Evolutionary conservation across 2,113 vertebrate genomes (phyloP), one percentile per base, ranked within the genome.

Genomic region (Hippocampus guttulatus): DNA sequence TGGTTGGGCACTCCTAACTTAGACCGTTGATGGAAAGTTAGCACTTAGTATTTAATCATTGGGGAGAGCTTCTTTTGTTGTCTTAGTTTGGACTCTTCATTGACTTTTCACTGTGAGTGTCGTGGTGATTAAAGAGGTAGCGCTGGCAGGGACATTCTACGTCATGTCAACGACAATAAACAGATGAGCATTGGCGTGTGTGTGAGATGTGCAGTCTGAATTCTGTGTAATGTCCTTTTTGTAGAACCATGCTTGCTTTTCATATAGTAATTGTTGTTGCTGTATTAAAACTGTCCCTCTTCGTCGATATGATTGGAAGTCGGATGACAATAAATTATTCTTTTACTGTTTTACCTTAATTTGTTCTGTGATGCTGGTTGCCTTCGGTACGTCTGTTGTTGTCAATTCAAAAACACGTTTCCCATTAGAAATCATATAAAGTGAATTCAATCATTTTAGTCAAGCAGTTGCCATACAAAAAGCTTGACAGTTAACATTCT

Each of bases 141-240:
- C 66, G 69, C 70, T 81, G 82, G 84, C 78, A 74, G 71, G 67
- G 71, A 54, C 63, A 38, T 79, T 75, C 61, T 77, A 62, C n/a
- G 74, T 83, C 76, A 67, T 76, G 76, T 86, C 70, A 25, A 77
- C 67, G 66, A 79, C 33, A 78, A 82, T 78, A 81, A 75, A 87
- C 78, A 70, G 43, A 78, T 82, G 82, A 88, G 85, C 81, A 69
- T 55, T 54, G 57, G 33, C 40, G 47, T 18, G 47, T 74, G 75
- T 76, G 38, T 81, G 70, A 84, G 75, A 65, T 90, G 77, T 87
- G 69, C 72, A 72, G 68, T 75, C 73, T 84, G 78, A 81, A 69
- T 79, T 82, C 71, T 82, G 51, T 71, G 47, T 41, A 62, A 81
- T 60, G 72, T 67, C 62, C 51, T 71, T 49, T 80, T 74, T 76